Evolutionary conservation across 2,797 vertebrate species (phyloP).

Genomic region (Cryptoblepharus egeriae): DNA sequence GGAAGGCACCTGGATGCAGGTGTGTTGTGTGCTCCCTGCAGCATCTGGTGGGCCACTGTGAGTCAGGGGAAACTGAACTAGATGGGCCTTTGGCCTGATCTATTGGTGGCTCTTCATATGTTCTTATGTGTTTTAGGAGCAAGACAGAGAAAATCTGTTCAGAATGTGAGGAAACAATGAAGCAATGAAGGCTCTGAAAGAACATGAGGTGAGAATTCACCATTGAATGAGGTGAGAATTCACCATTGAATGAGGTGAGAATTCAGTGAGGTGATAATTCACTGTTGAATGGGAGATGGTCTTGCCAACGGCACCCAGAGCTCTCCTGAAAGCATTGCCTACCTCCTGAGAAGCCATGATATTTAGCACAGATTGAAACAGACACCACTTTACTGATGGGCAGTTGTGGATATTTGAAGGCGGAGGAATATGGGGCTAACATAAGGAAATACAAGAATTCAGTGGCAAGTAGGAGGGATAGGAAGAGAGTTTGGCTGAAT

Average conservation of each 20-base stretch:
- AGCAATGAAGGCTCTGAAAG: constrained; percentile 32
- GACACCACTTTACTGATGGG: constrained; percentile 48
- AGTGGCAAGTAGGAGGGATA: constrained; percentile 30
- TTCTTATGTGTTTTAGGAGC: constrained; percentile 32
- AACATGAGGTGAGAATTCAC: constrained; percentile 23
- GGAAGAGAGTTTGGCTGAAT: constrained; percentile 39
- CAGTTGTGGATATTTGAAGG: constrained; percentile 34
- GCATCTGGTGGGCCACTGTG: too few relatives aligned
- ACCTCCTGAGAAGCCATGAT: constrained; percentile 61
- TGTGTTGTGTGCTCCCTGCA: too few relatives aligned
- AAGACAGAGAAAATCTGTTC: constrained; percentile 44
- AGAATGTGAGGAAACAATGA: constrained; percentile 16
- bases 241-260: constrained; percentile 25
- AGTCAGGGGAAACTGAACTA: too few relatives aligned
- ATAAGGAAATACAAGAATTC: constrained; percentile 58
- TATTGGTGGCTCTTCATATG: too few relatives aligned
- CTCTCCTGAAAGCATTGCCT: constrained; percentile 59
- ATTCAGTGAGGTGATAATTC: too few relatives aligned
- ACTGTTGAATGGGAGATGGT: constrained; percentile 47
- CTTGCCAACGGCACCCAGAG: constrained; percentile 65
- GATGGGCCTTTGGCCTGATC: too few relatives aligned
- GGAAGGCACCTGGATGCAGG: too few relatives aligned
- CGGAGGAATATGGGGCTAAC: constrained; percentile 61
- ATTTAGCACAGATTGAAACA: constrained; percentile 64
- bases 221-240: constrained; percentile 20